Conservation (phyloP, 1,140 invertebrate species). For the Lutraria rhynchaena region DNA sequence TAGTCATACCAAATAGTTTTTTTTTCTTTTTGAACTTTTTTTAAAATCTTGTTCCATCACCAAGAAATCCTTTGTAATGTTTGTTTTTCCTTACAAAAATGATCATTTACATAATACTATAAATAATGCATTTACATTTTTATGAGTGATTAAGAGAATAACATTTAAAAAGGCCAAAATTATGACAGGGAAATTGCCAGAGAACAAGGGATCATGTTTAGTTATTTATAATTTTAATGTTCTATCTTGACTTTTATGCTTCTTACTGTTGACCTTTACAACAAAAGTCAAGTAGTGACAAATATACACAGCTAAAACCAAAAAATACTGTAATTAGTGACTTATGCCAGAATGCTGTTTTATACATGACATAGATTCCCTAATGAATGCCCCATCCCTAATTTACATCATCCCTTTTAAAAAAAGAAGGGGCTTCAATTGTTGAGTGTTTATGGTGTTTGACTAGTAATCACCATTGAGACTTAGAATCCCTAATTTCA, state of each 20-base stretch:
- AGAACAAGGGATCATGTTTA: background rate
- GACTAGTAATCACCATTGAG: too few relatives aligned
- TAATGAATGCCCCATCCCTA: too few relatives aligned
- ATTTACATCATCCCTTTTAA: too few relatives aligned
- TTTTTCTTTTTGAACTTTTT: background rate
- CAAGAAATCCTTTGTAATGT: background rate
- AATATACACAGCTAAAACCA: too few relatives aligned
- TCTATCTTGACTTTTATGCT: slow-evolving; percentile 14
- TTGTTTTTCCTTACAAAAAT: background rate
- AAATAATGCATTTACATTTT: background rate
- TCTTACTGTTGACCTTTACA: slow-evolving; percentile 7
- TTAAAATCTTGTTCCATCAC: background rate
- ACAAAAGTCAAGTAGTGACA: slow-evolving; percentile 19
- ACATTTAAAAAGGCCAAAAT: background rate
- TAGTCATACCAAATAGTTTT: background rate
- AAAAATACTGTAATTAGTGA: too few relatives aligned
- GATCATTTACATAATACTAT: slow-evolving; percentile 25
- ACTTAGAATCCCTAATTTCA: too few relatives aligned
- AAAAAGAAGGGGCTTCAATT: too few relatives aligned
- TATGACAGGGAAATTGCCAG: slow-evolving; percentile 14
- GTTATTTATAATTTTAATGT: slow-evolving; percentile 39
- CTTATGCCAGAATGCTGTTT: too few relatives aligned
- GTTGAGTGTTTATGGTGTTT: too few relatives aligned
- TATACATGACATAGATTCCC: too few relatives aligned
- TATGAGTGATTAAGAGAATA: slow-evolving; percentile 13